Base-by-base conservation (phyloP, 1,140 invertebrate genomes). In the Drosophila yakuba region DNA sequence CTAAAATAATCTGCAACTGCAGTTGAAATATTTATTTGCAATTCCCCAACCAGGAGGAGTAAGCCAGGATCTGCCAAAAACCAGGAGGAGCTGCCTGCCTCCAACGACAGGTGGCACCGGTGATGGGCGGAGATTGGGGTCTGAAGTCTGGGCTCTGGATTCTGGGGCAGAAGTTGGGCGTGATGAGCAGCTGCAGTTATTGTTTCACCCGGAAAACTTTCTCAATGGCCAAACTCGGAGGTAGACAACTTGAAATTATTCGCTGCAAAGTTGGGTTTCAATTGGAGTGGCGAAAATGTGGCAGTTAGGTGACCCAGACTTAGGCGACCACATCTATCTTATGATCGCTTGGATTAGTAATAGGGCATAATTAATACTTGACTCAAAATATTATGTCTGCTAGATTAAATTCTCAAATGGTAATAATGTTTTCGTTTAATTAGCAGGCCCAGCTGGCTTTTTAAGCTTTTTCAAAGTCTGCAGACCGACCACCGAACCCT, bases 11-110 rank as follows among this genome's bases (percentile, higher is more conserved):
- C 85, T 85, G 88, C 79, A 86, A 90, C 86, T 90, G 78, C 79
- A 90, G 86, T 83, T 90, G 83, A 90, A 90, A 90, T 90, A 90
- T 90, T 86, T 90, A 90, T 90, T 90, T 90, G 86, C 81, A 90
- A 90, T 90, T 90, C 86, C 86, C 86, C 75, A 77, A 90, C 85
- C 86, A 73, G 77, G 80, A 73, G 77, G 80, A 78, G 76, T 90
- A 61, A 75, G 63, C 67, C 58, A 23, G 52, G 20, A 38, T 56
- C 38, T 57, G 23, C 52, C 36, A 32, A 32, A 36, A 63, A 62
- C 15, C 43, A 38, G 17, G 20, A 44, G 61, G 23, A 17, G 28
- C 32, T 10, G 44, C 28, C 28, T 12, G 12, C 14, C 47, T 52
- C 12, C 15, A 35, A n/a, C 23, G 41, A 72, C 50, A 60, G 68